Evolutionary conservation across 2,888 invertebrate species (phyloP).

Genomic region (Rhogogaster chlorosoma): DNA sequence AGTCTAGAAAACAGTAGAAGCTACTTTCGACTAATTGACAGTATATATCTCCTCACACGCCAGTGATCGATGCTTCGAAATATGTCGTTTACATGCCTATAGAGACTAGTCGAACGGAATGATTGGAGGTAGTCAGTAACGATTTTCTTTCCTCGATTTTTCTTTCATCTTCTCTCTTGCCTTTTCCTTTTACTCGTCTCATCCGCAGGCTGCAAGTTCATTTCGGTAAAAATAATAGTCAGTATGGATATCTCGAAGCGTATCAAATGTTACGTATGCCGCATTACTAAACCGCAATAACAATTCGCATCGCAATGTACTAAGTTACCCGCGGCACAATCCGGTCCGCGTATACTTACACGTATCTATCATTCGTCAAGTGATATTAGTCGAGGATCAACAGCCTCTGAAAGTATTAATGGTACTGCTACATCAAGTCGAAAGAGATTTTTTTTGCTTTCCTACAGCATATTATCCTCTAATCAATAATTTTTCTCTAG

Average conservation of each 20-base stretch:
- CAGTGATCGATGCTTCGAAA: conserved; percentile 5
- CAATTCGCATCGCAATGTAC: not conserved
- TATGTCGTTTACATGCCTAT: not conserved
- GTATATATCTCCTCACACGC: not conserved
- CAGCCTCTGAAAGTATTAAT: conserved; percentile 10
- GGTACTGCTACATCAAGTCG: not conserved
- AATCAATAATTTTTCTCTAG: too few species aligned
- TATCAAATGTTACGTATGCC: not conserved
- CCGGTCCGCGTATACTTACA: not conserved
- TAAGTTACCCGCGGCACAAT: not conserved
- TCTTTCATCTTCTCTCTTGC: not conserved
- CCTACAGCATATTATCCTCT: not conserved
- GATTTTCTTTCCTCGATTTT: not conserved
- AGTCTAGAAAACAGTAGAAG: not conserved
- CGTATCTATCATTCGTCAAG: not conserved
- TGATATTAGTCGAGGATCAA: conserved; percentile 14
- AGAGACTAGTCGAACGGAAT: not conserved
- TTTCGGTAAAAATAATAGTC: not conserved
- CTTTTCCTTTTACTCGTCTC: not conserved
- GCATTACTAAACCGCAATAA: conserved; percentile 8
- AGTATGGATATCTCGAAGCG: not conserved
- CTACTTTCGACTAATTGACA: not conserved
- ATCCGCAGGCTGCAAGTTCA: not conserved
- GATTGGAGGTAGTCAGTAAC: not conserved
- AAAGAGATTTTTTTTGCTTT: not conserved